phyloP scores from a whole-genome alignment of 2,797 vertebrate species.

The Hybognathus amarus region DNA sequence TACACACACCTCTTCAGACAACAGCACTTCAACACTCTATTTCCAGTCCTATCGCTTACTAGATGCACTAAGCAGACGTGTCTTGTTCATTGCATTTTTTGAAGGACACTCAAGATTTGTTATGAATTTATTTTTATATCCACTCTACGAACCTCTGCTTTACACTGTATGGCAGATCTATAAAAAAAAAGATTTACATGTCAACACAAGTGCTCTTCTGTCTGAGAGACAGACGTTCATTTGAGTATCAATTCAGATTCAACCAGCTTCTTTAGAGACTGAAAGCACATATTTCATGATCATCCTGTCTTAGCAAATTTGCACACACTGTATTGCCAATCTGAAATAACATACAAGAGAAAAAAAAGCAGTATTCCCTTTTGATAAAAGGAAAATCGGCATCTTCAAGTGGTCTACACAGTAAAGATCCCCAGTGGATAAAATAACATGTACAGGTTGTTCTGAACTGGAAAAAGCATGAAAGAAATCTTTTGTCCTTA shows the following conservation, averaged over 20 bases:
- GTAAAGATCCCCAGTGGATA: conserved; percentile 10
- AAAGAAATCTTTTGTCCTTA: conserved; percentile 40
- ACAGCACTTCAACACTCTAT: neutral
- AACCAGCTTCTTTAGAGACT: conserved; percentile 1
- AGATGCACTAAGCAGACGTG: neutral
- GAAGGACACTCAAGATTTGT: neutral
- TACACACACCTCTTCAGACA: conserved; percentile 3
- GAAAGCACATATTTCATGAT: conserved; percentile 12
- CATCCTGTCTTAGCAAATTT: conserved; percentile 1
- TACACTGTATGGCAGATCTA: neutral
- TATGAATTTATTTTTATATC: neutral
- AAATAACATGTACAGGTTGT: neutral
- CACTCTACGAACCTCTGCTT: neutral
- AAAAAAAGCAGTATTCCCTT: neutral
- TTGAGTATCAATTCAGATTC: conserved; percentile 5
- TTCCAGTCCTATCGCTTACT: neutral
- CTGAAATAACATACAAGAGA: neutral
- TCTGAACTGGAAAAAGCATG: conserved; percentile 13
- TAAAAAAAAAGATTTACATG: neutral
- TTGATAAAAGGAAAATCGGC: conserved; percentile 7
- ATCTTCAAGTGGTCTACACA: conserved; percentile 14
- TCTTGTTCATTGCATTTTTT: neutral
- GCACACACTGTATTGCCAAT: neutral
- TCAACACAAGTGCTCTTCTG: conserved; percentile 1
- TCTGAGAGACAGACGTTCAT: neutral